A percentile compares a stretch with the other conserved stretches of the same genome.
phyloP scores from a whole-genome alignment of 2,888 invertebrate genomes.

The Leucoma salicis region DNA sequence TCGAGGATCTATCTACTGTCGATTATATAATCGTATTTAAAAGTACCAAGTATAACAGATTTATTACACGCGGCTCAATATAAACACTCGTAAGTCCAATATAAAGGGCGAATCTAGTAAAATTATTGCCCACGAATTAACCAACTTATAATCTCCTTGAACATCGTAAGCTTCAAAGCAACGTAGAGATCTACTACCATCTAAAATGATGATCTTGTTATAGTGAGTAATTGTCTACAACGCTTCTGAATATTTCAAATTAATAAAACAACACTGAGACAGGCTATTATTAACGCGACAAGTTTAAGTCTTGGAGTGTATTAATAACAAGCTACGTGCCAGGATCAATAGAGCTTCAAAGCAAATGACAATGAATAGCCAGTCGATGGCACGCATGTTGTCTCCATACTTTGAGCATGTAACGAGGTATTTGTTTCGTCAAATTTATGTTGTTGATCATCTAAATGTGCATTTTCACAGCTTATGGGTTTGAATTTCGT shows the following conservation, averaged over 20 bases:
- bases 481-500: constrained; percentile 30
- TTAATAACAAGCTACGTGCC: constrained; percentile 44
- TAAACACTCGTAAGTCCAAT: too few relatives aligned
- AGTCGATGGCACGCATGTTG: constrained; percentile 30
- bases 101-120: too few relatives aligned
- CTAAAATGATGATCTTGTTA: too few relatives aligned
- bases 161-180: too few relatives aligned
- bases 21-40: too few relatives aligned
- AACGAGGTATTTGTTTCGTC: constrained; percentile 39
- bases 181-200: too few relatives aligned
- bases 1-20: too few relatives aligned
- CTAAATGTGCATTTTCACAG: constrained; percentile 29
- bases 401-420: constrained; percentile 21
- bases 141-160: too few relatives aligned
- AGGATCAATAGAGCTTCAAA: constrained; percentile 66
- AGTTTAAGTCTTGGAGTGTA: constrained; percentile 44
- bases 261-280: constrained; percentile 2
- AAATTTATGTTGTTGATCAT: constrained; percentile 36
- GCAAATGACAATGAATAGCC: constrained; percentile 67
- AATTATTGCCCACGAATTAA: too few relatives aligned
- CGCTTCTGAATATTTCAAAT: neutral
- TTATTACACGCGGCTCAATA: too few relatives aligned
- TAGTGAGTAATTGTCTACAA: too few relatives aligned
- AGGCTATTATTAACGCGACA: constrained; percentile 26
- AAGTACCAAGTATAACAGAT: too few relatives aligned